A percentile compares a stretch with the other conserved stretches of the same genome.
Evolutionary conservation across 2,113 vertebrate genomes (phyloP).

Genomic region (Sphyrna mokarran): DNA sequence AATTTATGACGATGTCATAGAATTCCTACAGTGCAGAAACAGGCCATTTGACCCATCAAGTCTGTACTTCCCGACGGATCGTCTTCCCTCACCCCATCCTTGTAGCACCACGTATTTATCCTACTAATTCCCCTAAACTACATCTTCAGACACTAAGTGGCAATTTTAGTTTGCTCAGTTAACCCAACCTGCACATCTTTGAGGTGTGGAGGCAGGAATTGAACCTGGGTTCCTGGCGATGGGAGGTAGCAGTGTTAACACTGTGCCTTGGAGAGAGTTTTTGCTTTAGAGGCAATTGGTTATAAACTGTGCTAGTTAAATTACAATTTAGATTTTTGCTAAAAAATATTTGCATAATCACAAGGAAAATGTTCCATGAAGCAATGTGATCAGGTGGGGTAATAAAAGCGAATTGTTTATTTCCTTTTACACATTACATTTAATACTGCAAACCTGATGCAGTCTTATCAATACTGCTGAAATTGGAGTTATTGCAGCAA

Average conservation of each 20-base stretch:
- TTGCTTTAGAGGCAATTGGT: not conserved
- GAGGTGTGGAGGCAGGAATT: too few species aligned
- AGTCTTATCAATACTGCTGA: not conserved
- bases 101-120: too few species aligned
- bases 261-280: not conserved
- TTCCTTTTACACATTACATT: not conserved
- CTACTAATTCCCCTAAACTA: too few species aligned
- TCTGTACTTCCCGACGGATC: too few species aligned
- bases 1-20: not conserved
- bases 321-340: not conserved
- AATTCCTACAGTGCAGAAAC: too few species aligned
- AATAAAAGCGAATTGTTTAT: not conserved
- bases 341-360: not conserved
- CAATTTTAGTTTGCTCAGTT: too few species aligned
- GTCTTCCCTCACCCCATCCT: too few species aligned
- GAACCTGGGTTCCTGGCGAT: too few species aligned
- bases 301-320: not conserved
- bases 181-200: too few species aligned
- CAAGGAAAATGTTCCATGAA: not conserved
- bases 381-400: not conserved
- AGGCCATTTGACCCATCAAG: too few species aligned
- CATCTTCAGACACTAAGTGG: too few species aligned
- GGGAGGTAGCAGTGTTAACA: too few species aligned
- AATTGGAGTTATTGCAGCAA: not conserved
- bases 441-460: not conserved